Evolutionary conservation across 2,113 vertebrate species (phyloP).

Genomic region (Phylloscopus trochilus): DNA sequence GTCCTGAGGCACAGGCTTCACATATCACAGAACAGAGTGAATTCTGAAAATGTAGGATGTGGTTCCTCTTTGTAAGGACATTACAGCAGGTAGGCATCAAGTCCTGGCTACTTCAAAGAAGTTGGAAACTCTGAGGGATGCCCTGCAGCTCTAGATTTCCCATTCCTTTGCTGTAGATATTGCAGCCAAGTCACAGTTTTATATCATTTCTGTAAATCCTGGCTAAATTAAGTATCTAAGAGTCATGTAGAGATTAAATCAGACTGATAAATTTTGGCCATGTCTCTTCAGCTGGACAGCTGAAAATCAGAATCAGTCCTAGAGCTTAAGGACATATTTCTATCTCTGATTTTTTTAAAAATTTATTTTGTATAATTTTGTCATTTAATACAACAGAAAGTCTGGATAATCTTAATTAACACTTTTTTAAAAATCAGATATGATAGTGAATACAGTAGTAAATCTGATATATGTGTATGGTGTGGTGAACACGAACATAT

Average conservation of each 20-base stretch:
- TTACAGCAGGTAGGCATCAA: rapidly evolving
- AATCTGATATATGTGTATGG: not conserved
- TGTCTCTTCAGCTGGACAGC: not conserved
- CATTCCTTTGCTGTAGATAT: not conserved
- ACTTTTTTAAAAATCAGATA: not conserved
- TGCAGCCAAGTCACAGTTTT: not conserved
- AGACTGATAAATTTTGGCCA: not conserved
- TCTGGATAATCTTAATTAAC: not conserved
- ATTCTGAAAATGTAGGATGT: not conserved
- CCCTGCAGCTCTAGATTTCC: not conserved
- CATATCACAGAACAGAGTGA: not conserved
- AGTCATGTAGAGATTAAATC: not conserved
- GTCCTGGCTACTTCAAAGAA: not conserved
- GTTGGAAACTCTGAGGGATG: not conserved
- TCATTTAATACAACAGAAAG: not conserved
- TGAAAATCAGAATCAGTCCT: not conserved
- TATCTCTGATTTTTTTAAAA: not conserved
- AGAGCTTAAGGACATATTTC: not conserved
- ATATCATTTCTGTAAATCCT: not conserved
- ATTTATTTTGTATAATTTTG: not conserved
- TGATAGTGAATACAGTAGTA: not conserved
- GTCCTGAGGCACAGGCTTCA: not conserved
- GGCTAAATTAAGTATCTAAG: not conserved
- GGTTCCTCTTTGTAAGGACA: not conserved
- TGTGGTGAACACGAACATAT: not conserved